These are phyloP conservation scores for Electrophaes corylata DNA, from an alignment of 2,888 invertebrate genomes.

Conservation along the genomic window DNA sequence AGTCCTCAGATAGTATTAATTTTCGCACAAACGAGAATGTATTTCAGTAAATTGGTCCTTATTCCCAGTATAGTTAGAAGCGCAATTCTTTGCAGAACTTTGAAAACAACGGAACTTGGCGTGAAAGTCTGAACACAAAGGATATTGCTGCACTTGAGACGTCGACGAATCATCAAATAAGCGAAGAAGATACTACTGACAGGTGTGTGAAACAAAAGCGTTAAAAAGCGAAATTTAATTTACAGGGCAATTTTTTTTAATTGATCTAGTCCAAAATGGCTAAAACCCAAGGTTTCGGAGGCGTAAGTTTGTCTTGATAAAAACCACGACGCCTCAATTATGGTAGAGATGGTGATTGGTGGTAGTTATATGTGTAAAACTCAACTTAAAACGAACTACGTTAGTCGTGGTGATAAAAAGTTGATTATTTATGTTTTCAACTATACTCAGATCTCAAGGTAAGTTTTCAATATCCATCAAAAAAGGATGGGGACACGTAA, in stretches of 20 bases:
- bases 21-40: constrained; percentile 7
- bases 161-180: constrained; percentile 22
- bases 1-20: constrained; percentile 18
- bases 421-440: too few species aligned
- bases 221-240: constrained; percentile 22
- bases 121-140: constrained; percentile 26
- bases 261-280: too few species aligned
- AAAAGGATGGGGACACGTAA: too few species aligned
- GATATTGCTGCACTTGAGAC: constrained; percentile 31
- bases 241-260: background rate
- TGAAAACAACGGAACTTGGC: background rate
- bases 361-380: too few species aligned
- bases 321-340: too few species aligned
- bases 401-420: too few species aligned
- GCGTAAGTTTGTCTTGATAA: too few species aligned
- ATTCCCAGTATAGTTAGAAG: background rate
- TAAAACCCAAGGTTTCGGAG: too few species aligned
- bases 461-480: too few species aligned
- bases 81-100: background rate
- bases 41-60: background rate
- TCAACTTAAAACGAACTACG: too few species aligned
- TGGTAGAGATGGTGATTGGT: too few species aligned
- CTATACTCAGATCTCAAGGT: too few species aligned
- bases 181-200: constrained; percentile 20
- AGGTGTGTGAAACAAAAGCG: constrained; percentile 15